A percentile compares a stretch with the other conserved stretches of the same genome.
phyloP scores from a whole-genome alignment of 2,888 invertebrate species.

The Aspidiotus rigidus region DNA sequence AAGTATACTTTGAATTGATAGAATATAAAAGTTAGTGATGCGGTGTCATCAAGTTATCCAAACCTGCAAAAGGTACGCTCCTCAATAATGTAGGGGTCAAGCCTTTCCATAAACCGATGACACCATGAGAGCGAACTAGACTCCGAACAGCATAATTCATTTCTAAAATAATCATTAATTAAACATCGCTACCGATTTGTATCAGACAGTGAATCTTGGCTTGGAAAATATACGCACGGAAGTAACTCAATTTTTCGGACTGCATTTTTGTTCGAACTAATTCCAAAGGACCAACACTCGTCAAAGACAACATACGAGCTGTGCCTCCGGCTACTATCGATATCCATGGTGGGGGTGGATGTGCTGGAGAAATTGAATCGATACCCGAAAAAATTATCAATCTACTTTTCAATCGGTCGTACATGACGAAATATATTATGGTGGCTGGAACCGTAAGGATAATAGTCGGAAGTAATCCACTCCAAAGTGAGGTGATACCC shows the following conservation, averaged over 20 bases:
- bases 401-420: constrained; percentile 74
- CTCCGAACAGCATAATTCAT: constrained; percentile 51
- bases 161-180: constrained; percentile 45
- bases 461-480: constrained; percentile 91
- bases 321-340: constrained; percentile 77
- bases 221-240: constrained; percentile 47
- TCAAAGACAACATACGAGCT: constrained; percentile 72
- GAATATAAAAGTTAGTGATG: too few relatives aligned
- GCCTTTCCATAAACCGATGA: constrained; percentile 74
- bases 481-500: constrained; percentile 88
- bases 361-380: constrained; percentile 38
- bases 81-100: constrained; percentile 76
- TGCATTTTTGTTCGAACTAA: constrained; percentile 97
- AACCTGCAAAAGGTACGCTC: constrained; percentile 88
- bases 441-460: constrained; percentile 93
- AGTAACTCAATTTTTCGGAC: constrained; percentile 75
- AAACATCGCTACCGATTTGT: constrained; percentile 8
- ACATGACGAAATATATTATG: constrained; percentile 91
- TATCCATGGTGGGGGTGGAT: constrained; percentile 43
- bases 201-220: too few relatives aligned
- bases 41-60: too few relatives aligned
- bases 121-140: constrained; percentile 59
- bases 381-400: constrained; percentile 48
- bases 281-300: constrained; percentile 88
- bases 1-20: too few relatives aligned